Percentiles rank a stretch among this genome's conserved stretches.
Evolutionary conservation across 1,140 invertebrate genomes (phyloP).

Genomic region (Ceratosolen solmsi): DNA sequence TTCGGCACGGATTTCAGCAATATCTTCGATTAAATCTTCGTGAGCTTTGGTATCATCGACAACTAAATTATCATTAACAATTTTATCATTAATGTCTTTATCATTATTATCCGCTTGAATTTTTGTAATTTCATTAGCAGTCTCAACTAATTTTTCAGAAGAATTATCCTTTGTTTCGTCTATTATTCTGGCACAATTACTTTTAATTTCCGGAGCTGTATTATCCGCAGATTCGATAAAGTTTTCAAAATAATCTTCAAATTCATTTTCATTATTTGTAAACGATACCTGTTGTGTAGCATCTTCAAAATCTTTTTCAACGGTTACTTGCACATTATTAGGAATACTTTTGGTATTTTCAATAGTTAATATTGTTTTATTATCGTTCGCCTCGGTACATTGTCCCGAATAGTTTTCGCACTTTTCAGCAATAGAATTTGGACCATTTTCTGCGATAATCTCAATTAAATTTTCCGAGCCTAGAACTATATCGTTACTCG

Average conservation of each 20-base stretch:
- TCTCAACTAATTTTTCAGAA: background rate
- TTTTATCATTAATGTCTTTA: background rate
- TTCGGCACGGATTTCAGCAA: background rate
- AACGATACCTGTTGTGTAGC: background rate
- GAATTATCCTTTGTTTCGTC: background rate
- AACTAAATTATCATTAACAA: background rate
- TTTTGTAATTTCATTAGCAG: background rate
- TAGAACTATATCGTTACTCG: background rate
- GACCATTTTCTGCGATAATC: background rate
- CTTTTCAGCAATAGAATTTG: background rate
- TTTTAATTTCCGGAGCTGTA: background rate
- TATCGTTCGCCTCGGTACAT: background rate
- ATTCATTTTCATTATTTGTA: background rate
- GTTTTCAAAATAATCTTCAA: background rate
- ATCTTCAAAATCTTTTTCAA: background rate
- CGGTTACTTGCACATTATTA: background rate
- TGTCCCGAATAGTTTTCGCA: background rate
- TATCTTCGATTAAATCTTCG: background rate
- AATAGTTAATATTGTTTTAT: background rate
- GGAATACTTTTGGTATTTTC: background rate
- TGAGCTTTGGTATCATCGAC: background rate
- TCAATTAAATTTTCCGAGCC: background rate
- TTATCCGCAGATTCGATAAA: no score
- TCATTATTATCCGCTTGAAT: background rate
- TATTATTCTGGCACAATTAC: background rate